A percentile compares a stretch with the other conserved stretches of the same genome.
Evolutionary conservation across 2,113 vertebrate genomes (phyloP).

Genomic region (Dipodomys stephensi): DNA sequence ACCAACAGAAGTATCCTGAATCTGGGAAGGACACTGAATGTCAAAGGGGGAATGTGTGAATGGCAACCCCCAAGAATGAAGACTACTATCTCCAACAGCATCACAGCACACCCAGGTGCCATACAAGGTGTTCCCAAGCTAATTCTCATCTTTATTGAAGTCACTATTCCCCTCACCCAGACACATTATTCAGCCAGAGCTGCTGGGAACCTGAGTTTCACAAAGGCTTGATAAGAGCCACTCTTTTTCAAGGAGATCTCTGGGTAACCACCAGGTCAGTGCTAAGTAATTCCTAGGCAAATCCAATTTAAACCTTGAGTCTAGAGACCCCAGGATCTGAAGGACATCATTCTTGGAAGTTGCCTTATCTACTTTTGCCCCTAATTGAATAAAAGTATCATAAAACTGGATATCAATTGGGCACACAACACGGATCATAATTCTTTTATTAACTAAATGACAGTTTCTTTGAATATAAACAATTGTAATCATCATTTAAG

Average conservation of each 20-base stretch:
- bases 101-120: background rate
- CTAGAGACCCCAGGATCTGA: constrained; percentile 3
- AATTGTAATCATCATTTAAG: constrained; percentile 83
- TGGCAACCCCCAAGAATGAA: constrained; percentile 78
- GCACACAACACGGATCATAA: constrained; percentile 80
- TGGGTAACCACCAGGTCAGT: background rate
- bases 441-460: constrained; percentile 84
- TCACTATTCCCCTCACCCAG: background rate
- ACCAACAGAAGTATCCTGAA: constrained; percentile 39
- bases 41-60: constrained; percentile 30
- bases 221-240: constrained; percentile 45
- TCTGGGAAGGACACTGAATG: constrained; percentile 18
- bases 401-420: constrained; percentile 83
- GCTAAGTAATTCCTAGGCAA: constrained; percentile 25
- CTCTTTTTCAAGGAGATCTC: background rate
- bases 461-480: constrained; percentile 87
- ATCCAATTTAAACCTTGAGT: constrained; percentile 47
- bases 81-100: background rate
- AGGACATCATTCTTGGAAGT: constrained; percentile 75
- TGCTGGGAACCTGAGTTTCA: constrained; percentile 29
- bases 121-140: background rate
- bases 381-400: constrained; percentile 68
- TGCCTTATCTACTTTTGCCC: constrained; percentile 64
- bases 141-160: background rate
- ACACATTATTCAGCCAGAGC: background rate